phyloP scores from a whole-genome alignment of 2,113 vertebrate species.

The Taxidea taxus region DNA sequence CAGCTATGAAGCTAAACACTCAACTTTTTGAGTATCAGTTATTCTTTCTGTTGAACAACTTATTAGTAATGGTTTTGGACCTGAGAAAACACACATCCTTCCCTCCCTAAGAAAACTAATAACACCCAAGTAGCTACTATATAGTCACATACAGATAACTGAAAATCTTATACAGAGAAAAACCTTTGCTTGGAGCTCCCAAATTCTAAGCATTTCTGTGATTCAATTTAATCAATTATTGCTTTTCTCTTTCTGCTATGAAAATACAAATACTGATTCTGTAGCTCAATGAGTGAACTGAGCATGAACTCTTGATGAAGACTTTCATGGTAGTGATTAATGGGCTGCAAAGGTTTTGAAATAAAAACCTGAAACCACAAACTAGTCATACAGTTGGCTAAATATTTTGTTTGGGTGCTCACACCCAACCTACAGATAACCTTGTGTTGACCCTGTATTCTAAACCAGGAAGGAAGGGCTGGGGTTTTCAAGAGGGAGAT shows the following conservation, averaged over 20 bases:
- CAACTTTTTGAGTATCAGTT: not conserved
- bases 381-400: slow-evolving; percentile 61
- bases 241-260: not conserved
- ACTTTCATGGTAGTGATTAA: slow-evolving; percentile 69
- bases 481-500: slow-evolving; percentile 47
- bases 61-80: slow-evolving; percentile 24
- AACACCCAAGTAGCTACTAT: not conserved
- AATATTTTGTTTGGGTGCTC: slow-evolving; percentile 75
- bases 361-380: slow-evolving; percentile 71
- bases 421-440: slow-evolving; percentile 69
- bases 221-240: not conserved
- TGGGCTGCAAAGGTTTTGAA: slow-evolving; percentile 67
- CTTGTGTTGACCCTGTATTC: slow-evolving; percentile 57
- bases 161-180: not conserved
- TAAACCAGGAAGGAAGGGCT: slow-evolving; percentile 41
- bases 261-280: slow-evolving; percentile 1
- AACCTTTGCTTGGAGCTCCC: not conserved
- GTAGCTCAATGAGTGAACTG: slow-evolving; percentile 40
- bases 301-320: slow-evolving; percentile 62
- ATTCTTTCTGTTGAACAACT: not conserved
- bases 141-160: not conserved
- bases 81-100: not conserved
- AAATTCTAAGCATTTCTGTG: not conserved
- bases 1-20: not conserved
- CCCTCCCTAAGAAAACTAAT: not conserved